Evolutionary conservation across 2,888 invertebrate species (phyloP), one percentile per base, ranked within the genome.

Genomic region (Malthinus flaveolus): DNA sequence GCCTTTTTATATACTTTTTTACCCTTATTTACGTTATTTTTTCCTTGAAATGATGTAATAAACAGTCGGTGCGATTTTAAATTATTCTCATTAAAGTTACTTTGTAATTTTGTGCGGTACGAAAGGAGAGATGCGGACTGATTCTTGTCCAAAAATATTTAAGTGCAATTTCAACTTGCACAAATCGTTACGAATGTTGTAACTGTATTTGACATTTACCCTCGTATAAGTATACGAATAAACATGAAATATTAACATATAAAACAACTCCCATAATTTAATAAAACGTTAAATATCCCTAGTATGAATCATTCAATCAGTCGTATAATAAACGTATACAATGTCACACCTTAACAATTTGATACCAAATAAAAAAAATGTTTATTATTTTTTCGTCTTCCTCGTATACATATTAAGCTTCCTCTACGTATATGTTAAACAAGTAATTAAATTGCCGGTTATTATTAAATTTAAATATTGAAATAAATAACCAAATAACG

Each of bases 281-380:
- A 65, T 62, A 65, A 66, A 65, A 60, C 59, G 42, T 37, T 47
- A 56, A 52, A 49, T 54, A 59, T 23, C 15, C 54, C 54, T 47
- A 54, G 32, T 57, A 46, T 59, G 62, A 59, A 63, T 64, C 65
- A 61, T 63, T 66, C 59, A 66, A 65, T 67, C 64, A 66, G 60
- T 23, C 23, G 23, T 23, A 23, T 23, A 23, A 23, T n/a, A n/a
- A n/a, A n/a, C n/a, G 5, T 5, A 23, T 23, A 23, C 23, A 23
- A 23, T 23, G 23, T 23, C 23, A 51, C 44, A 42, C 50, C 42
- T 42, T 51, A 44, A 23, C 23, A 23, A 23, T 23, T 23, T 5
- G 23, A 23, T 23, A 23, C 5, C 5, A 5, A 3, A 23, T 23
- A 23, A 23, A 23, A 23, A 23, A 23, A 35, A 4, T 35, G 11